Percentiles rank a stretch among this genome's conserved stretches.
Evolutionary conservation across 2,888 invertebrate species (phyloP).

Genomic region (Fragum sueziense): DNA sequence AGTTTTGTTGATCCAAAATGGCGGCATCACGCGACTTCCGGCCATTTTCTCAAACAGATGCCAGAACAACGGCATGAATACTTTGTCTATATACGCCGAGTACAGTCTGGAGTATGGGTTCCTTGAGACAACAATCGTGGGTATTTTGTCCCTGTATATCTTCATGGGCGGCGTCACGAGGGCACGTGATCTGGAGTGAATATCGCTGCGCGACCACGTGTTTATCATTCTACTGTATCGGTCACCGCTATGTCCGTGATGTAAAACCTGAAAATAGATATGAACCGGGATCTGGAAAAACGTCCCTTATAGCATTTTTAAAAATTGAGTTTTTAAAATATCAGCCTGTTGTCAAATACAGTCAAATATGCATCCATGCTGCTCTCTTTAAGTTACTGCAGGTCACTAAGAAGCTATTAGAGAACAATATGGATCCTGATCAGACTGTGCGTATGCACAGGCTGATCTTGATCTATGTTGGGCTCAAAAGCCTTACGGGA

Average conservation of each 20-base stretch:
- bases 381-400: too few species aligned
- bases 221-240: constrained; percentile 25
- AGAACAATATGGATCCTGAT: too few species aligned
- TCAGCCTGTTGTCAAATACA: too few species aligned
- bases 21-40: not conserved
- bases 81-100: constrained; percentile 56
- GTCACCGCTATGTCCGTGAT: constrained; percentile 33
- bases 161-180: constrained; percentile 30
- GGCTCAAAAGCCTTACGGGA: too few species aligned
- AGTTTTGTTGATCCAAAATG: constrained; percentile 29
- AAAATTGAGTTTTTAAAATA: too few species aligned
- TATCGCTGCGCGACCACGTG: constrained; percentile 38
- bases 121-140: constrained; percentile 44
- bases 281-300: too few species aligned
- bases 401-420: too few species aligned
- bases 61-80: constrained; percentile 57
- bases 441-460: too few species aligned
- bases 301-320: too few species aligned
- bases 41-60: constrained; percentile 34
- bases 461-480: too few species aligned
- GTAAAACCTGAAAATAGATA: constrained; percentile 51
- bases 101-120: constrained; percentile 55
- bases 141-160: constrained; percentile 28
- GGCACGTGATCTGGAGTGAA: constrained; percentile 36
- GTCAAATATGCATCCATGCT: too few species aligned